Percentiles rank a stretch among this genome's conserved stretches.
Evolutionary conservation across 1,140 invertebrate species (phyloP).

Genomic region (Magallana gigas): DNA sequence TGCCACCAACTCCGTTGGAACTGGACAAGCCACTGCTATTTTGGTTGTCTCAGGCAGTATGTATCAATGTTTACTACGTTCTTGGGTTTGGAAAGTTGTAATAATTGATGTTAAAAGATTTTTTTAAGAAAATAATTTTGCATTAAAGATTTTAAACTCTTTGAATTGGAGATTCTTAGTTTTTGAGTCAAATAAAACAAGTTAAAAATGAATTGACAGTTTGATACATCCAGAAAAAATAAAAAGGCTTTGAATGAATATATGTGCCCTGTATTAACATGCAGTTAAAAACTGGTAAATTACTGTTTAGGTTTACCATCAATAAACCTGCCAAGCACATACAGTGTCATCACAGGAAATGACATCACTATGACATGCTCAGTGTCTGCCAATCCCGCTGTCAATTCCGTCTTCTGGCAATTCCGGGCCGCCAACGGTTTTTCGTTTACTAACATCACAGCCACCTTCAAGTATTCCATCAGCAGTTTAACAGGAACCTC

Average conservation of each 20-base stretch:
- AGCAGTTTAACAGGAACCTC: slow-evolving; percentile 22
- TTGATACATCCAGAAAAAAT: no score
- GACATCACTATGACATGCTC: slow-evolving; percentile 28
- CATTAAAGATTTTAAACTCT: no score
- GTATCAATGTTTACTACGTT: background rate
- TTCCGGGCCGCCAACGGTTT: background rate
- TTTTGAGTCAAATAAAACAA: no score
- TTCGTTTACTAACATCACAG: background rate
- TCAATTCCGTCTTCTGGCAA: slow-evolving; percentile 24
- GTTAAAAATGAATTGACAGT: no score
- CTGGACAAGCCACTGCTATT: background rate
- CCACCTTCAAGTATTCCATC: background rate
- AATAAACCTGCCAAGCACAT: slow-evolving; percentile 15
- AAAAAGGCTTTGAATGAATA: no score
- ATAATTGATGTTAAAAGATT: no score
- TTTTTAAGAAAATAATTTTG: no score
- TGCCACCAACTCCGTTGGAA: slow-evolving; percentile 40
- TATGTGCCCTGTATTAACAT: no score
- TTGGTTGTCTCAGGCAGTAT: slow-evolving; percentile 15
- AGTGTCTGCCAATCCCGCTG: slow-evolving; percentile 3
- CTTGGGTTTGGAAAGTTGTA: background rate
- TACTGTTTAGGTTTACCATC: slow-evolving; percentile 30
- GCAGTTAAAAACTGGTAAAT: no score
- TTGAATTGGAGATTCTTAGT: no score
- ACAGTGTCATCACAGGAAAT: slow-evolving; percentile 28